Percentiles rank a stretch among this genome's conserved stretches.
Evolutionary conservation across 1,140 invertebrate genomes (phyloP).

Genomic region (Portunus trituberculatus): DNA sequence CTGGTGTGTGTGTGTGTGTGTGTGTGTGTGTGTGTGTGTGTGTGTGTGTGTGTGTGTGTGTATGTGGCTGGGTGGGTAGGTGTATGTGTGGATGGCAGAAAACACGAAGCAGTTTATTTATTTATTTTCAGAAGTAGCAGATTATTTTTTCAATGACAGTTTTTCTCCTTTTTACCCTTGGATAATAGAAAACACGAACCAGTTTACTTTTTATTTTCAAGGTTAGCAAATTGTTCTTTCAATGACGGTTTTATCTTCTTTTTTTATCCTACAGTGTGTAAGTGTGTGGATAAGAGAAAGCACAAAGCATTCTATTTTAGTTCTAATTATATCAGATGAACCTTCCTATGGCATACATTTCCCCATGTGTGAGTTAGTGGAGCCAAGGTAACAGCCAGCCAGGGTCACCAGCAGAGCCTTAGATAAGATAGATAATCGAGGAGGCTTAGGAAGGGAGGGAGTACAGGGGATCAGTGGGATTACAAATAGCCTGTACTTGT

Average conservation of each 20-base stretch:
- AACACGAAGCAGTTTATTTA: no score
- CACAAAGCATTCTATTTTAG: no score
- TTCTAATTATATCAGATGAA: no score
- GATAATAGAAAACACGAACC: no score
- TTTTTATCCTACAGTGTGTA: neutral
- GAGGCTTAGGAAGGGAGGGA: neutral
- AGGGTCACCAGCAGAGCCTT: neutral
- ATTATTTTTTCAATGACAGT: no score
- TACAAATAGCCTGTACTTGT: neutral
- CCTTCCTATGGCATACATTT: no score
- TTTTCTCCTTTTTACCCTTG: no score
- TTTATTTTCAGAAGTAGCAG: no score
- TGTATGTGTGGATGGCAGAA: neutral
- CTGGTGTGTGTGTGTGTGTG: neutral
- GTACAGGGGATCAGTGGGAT: neutral
- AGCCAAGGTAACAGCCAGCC: neutral
- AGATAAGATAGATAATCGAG: conserved; percentile 5
- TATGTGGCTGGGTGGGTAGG: neutral
- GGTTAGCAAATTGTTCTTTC: no score
- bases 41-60: conserved; percentile 31
- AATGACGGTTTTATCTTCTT: no score
- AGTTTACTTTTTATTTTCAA: no score
- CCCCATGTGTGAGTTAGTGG: neutral
- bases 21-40: conserved; percentile 44
- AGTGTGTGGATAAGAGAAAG: neutral